Evolutionary conservation across 2,888 invertebrate genomes (phyloP).

Genomic region (Neoscelio sp.): DNA sequence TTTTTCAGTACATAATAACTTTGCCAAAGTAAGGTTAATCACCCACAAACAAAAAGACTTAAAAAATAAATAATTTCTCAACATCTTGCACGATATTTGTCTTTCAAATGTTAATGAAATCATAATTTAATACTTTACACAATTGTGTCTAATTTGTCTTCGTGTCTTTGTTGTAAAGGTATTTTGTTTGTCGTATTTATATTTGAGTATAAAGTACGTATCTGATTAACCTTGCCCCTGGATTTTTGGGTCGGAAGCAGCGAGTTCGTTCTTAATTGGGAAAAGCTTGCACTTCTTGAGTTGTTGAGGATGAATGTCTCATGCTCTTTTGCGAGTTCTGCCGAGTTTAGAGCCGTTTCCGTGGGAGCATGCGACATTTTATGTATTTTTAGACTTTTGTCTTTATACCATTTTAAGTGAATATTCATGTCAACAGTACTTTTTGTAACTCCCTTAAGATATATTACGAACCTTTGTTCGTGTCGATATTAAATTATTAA

Average conservation of each 20-base stretch:
- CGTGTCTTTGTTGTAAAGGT: too few relatives aligned
- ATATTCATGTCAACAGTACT: conserved; percentile 63
- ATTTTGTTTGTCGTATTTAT: conserved; percentile 2
- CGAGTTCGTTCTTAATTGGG: conserved; percentile 66
- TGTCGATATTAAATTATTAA: conserved; percentile 38
- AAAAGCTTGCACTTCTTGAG: conserved; percentile 59
- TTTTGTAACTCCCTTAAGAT: conserved; percentile 36
- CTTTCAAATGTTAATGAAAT: too few relatives aligned
- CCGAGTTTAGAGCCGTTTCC: conserved; percentile 62
- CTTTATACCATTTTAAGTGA: conserved; percentile 58
- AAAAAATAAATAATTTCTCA: too few relatives aligned
- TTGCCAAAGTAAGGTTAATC: too few relatives aligned
- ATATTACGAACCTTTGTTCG: conserved; percentile 4
- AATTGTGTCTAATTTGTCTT: too few relatives aligned
- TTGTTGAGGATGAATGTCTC: conserved; percentile 64
- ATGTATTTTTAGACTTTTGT: conserved; percentile 65
- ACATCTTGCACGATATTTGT: too few relatives aligned
- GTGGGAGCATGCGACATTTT: conserved; percentile 52
- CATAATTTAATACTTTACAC: too few relatives aligned
- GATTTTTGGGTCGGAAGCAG: conserved; percentile 62
- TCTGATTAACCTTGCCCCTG: conserved; percentile 53
- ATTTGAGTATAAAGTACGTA: background rate
- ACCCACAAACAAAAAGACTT: too few relatives aligned
- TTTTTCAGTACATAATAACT: too few relatives aligned
- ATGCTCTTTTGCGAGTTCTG: conserved; percentile 66